Percentiles rank a stretch among this genome's conserved stretches.
Evolutionary conservation across 1,140 invertebrate genomes (phyloP).

Genomic region (Atta colombica): DNA sequence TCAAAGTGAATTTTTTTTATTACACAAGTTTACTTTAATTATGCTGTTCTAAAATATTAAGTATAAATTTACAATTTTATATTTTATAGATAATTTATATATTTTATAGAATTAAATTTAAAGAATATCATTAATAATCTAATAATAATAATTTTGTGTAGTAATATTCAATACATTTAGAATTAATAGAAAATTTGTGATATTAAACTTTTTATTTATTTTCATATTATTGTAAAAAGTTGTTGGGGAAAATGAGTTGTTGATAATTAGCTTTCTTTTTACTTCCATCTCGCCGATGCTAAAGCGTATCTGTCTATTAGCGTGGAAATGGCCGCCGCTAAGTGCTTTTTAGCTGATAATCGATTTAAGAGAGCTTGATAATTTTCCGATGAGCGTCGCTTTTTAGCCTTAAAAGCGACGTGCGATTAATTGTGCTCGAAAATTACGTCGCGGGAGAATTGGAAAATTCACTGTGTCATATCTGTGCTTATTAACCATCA

Average conservation of each 20-base stretch:
- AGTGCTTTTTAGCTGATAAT: slow-evolving; percentile 66
- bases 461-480: not conserved
- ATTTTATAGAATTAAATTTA: not conserved
- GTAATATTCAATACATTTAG: not conserved
- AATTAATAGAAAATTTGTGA: not conserved
- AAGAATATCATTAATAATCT: not conserved
- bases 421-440: slow-evolving; percentile 18
- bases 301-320: slow-evolving; percentile 65
- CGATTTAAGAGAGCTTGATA: slow-evolving; percentile 47
- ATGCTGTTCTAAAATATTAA: not conserved
- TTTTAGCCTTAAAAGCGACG: slow-evolving; percentile 31
- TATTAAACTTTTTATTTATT: not conserved
- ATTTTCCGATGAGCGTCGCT: slow-evolving; percentile 28
- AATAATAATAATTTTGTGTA: not conserved
- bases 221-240: slow-evolving; percentile 27
- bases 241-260: slow-evolving; percentile 1
- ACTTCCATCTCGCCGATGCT: slow-evolving; percentile 58
- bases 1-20: not conserved
- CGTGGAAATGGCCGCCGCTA: slow-evolving; percentile 67
- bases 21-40: not conserved
- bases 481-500: slow-evolving; percentile 17
- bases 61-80: not conserved
- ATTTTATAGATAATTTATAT: not conserved
- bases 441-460: slow-evolving; percentile 22
- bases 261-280: slow-evolving; percentile 48